phyloP scores from a whole-genome alignment of 2,113 vertebrate species.

The Rhodinocichla rosea region DNA sequence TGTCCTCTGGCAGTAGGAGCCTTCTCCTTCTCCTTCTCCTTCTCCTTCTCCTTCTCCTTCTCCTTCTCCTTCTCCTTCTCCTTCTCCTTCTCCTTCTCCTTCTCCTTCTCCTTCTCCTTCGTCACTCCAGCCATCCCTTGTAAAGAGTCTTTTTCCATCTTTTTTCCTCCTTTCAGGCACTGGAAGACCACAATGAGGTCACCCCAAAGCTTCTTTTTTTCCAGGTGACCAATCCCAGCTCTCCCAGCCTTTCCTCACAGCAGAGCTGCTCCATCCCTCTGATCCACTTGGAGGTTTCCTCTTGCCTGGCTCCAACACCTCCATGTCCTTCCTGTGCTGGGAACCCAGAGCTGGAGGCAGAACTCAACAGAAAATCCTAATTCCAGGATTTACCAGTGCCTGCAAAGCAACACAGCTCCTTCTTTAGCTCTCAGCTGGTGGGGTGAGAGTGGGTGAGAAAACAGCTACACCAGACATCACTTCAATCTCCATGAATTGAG shows the following conservation, averaged over 20 bases:
- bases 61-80: too few relatives aligned
- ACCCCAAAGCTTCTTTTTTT: background rate
- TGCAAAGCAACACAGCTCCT: background rate
- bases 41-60: too few relatives aligned
- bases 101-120: too few relatives aligned
- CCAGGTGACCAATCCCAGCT: background rate
- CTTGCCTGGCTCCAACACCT: background rate
- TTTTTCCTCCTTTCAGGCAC: background rate
- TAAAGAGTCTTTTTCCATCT: background rate
- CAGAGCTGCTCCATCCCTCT: background rate
- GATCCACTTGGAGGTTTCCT: background rate
- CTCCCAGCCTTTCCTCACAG: background rate
- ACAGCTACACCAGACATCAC: background rate
- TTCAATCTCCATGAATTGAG: background rate
- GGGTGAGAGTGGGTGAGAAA: background rate
- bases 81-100: too few relatives aligned
- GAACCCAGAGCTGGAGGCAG: background rate
- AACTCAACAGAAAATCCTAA: background rate
- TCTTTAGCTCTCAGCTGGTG: background rate
- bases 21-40: too few relatives aligned
- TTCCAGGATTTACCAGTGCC: background rate
- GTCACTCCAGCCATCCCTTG: background rate
- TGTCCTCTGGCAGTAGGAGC: background rate
- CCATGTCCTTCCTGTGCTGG: background rate
- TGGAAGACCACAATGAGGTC: background rate